Evolutionary conservation across 2,888 invertebrate species (phyloP), one percentile per base, ranked within the genome.

Genomic region (Apodemia hepburni): DNA sequence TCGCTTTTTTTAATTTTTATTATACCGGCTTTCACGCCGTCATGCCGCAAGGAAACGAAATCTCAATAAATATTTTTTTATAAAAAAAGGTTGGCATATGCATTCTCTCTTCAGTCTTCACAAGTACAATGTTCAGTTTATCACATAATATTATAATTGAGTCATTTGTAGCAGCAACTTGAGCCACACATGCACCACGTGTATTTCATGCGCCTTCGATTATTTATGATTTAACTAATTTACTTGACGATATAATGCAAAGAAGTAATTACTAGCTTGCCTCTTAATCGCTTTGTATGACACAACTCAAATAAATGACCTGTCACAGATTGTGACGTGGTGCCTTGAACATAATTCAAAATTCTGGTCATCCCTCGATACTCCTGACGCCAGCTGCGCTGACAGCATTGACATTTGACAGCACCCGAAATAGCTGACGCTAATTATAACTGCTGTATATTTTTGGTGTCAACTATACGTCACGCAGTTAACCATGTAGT

Each of bases 381-480:
- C 11, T 54, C 8, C 51, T 22, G 51, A 27, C 18, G 22, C 22
- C 15, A 0, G 35, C 35, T 9, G 5, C 35, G 35, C 35, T 42
- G 59, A 59, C 62, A 59, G 49, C 11, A 54, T 18, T 63, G 62
- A 63, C 62, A 63, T 38, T 62, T 63, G 59, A 63, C 62, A 59
- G 59, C 12, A 12, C 51, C 51, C 12, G 12, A 54, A 27, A 54
- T 54, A 54, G 51, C 3, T 22, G 5, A 12, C 12, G 51, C 51
- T 27, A 54, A 54, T 22, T 12, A 27, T 54, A 54, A 22, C 11
- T 6, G 35, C 35, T 35, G 9, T 45, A n/a, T 45, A n/a, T 42
- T 45, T 22, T 17, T 42, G 38, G 45, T 60, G 45, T 60, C 27
- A 42, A 45, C 27, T 42, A 4, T 17, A 60, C 18, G 8, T 27